Evolutionary conservation across 2,797 vertebrate genomes (phyloP).

Genomic region (Gephyroberyx darwinii): DNA sequence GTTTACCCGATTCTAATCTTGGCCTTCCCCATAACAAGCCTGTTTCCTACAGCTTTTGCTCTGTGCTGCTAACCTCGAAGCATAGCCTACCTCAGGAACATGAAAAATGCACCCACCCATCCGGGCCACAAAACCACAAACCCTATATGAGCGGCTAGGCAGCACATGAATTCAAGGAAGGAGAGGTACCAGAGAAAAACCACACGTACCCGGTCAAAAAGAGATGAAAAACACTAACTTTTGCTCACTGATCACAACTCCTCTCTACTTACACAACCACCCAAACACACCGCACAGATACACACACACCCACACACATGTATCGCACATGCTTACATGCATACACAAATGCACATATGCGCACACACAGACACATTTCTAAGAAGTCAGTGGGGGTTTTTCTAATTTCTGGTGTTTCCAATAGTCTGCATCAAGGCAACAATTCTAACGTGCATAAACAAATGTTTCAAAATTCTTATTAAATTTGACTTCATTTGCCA

Average conservation of each 20-base stretch:
- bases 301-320: conserved; percentile 15
- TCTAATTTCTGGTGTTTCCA: conserved; percentile 33
- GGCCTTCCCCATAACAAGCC: conserved; percentile 6
- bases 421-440: conserved; percentile 9
- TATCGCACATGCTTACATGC: neutral
- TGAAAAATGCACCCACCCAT: conserved; percentile 73
- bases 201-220: conserved; percentile 61
- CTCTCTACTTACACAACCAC: conserved; percentile 9
- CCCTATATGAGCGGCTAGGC: conserved; percentile 30
- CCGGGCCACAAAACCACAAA: conserved; percentile 80
- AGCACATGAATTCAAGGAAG: conserved; percentile 14
- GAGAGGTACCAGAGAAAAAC: conserved; percentile 57
- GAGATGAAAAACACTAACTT: conserved; percentile 48
- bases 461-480: no score
- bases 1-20: conserved; percentile 36
- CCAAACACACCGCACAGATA: neutral
- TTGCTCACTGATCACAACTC: conserved; percentile 51
- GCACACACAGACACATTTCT: conserved; percentile 37
- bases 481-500: no score
- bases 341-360: conserved; percentile 1
- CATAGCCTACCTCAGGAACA: conserved; percentile 68
- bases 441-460: neutral
- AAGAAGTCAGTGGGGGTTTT: conserved; percentile 32
- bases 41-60: conserved; percentile 55
- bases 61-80: conserved; percentile 60